Evolutionary conservation across 2,797 vertebrate species (phyloP).

Genomic region (Ibycter americanus): DNA sequence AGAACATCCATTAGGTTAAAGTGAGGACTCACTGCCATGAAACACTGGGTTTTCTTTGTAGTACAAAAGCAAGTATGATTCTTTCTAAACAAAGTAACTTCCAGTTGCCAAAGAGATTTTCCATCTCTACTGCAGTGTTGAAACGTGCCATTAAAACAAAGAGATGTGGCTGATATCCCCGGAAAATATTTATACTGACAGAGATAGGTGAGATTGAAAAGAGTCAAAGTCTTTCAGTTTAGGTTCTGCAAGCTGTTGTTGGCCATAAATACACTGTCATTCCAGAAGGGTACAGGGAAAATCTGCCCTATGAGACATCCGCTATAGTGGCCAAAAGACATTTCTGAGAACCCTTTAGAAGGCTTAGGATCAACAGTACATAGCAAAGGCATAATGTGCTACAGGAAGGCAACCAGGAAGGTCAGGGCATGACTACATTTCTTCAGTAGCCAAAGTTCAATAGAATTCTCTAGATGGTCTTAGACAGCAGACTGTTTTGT

Average conservation of each 20-base stretch:
- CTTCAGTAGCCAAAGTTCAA: not conserved
- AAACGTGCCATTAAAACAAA: not conserved
- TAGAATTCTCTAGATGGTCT: not conserved
- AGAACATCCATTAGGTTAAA: not conserved
- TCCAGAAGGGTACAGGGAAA: not conserved
- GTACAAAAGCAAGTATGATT: not conserved
- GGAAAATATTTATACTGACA: not conserved
- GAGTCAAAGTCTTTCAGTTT: not conserved
- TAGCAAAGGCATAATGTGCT: not conserved
- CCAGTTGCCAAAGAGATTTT: not conserved
- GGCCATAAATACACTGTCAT: not conserved
- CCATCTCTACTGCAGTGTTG: not conserved
- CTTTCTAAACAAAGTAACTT: not conserved
- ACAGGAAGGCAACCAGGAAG: not conserved
- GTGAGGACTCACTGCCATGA: not conserved
- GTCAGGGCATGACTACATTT: not conserved
- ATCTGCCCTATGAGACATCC: not conserved
- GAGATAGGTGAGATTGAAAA: not conserved
- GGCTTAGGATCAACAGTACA: not conserved
- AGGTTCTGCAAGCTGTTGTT: not conserved
- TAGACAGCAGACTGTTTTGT: not conserved
- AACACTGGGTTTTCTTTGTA: not conserved
- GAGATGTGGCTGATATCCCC: not conserved
- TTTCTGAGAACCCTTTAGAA: not conserved
- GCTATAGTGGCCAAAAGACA: not conserved